A percentile compares a stretch with the other conserved stretches of the same genome.
Conservation (phyloP, 2,113 vertebrate species). For the Stictonetta naevosa region DNA sequence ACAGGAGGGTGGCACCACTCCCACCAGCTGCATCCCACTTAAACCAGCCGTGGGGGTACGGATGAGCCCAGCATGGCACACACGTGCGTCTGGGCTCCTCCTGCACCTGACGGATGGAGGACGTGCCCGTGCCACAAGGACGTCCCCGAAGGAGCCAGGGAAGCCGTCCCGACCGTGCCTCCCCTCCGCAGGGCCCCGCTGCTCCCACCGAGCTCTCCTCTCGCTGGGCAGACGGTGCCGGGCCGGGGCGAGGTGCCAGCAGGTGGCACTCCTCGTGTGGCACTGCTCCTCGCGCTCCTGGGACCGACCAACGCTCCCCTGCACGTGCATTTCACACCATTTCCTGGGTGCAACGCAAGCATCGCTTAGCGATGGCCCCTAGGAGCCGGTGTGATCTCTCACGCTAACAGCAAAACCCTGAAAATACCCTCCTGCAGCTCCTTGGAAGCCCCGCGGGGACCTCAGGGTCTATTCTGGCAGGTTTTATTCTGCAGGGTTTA, state of each 20-base stretch:
- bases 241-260: not conserved
- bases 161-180: not conserved
- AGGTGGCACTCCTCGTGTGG: conserved; percentile 45
- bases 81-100: not conserved
- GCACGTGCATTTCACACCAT: not conserved
- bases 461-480: not conserved
- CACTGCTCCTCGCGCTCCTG: not conserved
- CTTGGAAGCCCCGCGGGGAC: not conserved
- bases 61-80: not conserved
- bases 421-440: not conserved
- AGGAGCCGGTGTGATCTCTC: not conserved
- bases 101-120: not conserved
- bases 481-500: not conserved
- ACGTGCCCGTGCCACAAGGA: not conserved
- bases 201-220: not conserved
- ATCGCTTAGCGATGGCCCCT: rapidly evolving
- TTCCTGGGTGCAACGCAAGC: not conserved
- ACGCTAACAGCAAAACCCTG: not conserved
- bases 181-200: not conserved
- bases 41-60: rapidly evolving
- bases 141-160: rapidly evolving
- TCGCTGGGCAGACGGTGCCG: rapidly evolving
- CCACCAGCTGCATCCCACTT: rapidly evolving
- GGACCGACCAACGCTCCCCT: not conserved
- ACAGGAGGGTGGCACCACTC: not conserved